phyloP scores from a whole-genome alignment of 2,888 invertebrate genomes.

The Drosophila longiperda region DNA sequence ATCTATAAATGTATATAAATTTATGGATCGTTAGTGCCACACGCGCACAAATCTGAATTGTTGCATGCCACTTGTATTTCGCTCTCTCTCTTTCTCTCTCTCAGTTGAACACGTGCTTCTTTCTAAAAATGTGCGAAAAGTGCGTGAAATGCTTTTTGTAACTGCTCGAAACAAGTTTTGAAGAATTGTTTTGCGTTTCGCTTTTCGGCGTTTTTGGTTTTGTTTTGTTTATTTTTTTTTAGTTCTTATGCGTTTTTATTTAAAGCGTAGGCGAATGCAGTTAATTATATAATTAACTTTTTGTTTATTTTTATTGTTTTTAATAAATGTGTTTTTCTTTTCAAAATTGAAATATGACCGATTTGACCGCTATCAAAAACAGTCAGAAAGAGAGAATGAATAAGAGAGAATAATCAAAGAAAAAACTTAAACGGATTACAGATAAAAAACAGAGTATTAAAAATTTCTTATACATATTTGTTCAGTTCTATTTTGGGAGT shows the following conservation, averaged over 20 bases:
- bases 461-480: conserved; percentile 16
- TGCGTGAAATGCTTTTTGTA: conserved; percentile 58
- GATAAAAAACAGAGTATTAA: conserved; percentile 36
- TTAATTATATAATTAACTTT: conserved; percentile 24
- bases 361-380: conserved; percentile 67
- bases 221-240: conserved; percentile 57
- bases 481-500: conserved; percentile 27
- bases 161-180: conserved; percentile 74
- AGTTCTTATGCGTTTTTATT: conserved; percentile 44
- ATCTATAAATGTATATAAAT: conserved; percentile 3
- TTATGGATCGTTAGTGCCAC: conserved; percentile 45
- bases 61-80: neutral
- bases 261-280: conserved; percentile 27
- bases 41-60: conserved; percentile 51
- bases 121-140: conserved; percentile 66
- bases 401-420: conserved; percentile 20
- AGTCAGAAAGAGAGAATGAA: neutral
- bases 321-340: conserved; percentile 25
- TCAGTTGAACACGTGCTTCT: conserved; percentile 61
- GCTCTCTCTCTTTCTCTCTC: neutral
- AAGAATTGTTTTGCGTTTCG: conserved; percentile 12
- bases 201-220: conserved; percentile 25
- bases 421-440: conserved; percentile 32
- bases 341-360: conserved; percentile 55
- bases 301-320: conserved; percentile 15